Evolutionary conservation across 2,888 invertebrate genomes (phyloP), one percentile per base, ranked within the genome.

Genomic region (Drosophila atripex): DNA sequence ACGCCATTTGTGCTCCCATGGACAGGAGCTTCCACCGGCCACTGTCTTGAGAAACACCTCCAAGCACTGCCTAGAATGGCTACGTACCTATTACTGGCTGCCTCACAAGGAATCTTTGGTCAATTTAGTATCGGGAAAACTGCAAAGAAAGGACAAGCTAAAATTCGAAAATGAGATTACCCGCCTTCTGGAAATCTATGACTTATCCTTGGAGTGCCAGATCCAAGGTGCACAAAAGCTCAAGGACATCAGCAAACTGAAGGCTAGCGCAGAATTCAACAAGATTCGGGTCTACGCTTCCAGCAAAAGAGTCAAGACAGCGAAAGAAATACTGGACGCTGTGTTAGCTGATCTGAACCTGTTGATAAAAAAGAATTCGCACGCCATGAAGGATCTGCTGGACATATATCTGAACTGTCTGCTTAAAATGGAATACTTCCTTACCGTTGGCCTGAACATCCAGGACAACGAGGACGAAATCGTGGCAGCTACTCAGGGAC

Each of bases 1-100:
- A 11, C 73, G 92, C 1, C 92, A 92, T 51, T 71, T 91, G 14
- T 92, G 92, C 69, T 89, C 92, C 0, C 92, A 92, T 58, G 92
- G 91, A 0, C 90, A 90, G 32, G 76, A 75, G 2, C 64, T 91
- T 50, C 92, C 92, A 0, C 87, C 90, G 0, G 57, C 89, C 0
- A 73, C 86, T 3, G 77, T 92, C 1, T 68, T 91, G 4, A 86
- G 90, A 0, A 72, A 72, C 16, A 88, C 90, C 0, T 82, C 90
- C 0, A 64, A 73, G 0, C 90, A 90, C 53, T 92, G 91, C 43
- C 16, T 91, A 9, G 77, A 82, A 0, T 92, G 92, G 92, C 50
- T 92, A n/a, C 85, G 88, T 6, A 80, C 78, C 0, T 91, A 86
- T 56, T 92, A 91, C 60, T 92, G 92, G 92, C 66, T 75, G 1